phyloP scores from a whole-genome alignment of 2,888 invertebrate genomes.

The Cryptocephalus moraei region DNA sequence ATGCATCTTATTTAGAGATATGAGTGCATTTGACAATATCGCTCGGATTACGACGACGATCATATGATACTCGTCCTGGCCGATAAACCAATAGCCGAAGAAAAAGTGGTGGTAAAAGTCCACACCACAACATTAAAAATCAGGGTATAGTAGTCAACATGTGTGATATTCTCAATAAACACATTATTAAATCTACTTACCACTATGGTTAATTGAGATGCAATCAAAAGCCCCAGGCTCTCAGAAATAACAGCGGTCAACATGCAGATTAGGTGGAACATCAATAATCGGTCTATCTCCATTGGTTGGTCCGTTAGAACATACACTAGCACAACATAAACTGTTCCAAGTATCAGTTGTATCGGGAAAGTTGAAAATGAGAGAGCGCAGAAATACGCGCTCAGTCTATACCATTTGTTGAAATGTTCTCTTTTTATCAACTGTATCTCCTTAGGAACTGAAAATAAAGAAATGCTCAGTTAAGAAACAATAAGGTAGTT shows the following conservation, averaged over 20 bases:
- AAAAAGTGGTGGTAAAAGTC: no score
- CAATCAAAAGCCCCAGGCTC: conserved; percentile 65
- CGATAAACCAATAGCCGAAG: no score
- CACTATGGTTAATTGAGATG: conserved; percentile 63
- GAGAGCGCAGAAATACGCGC: conserved; percentile 68
- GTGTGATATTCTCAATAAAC: no score
- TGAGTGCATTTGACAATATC: no score
- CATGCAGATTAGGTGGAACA: conserved; percentile 61
- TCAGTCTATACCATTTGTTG: conserved; percentile 74
- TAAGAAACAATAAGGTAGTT: background rate
- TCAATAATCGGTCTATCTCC: conserved; percentile 53
- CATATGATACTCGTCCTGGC: no score
- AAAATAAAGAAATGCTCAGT: conserved; percentile 18
- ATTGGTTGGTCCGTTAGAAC: conserved; percentile 66
- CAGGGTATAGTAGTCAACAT: no score
- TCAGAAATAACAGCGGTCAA: conserved; percentile 68
- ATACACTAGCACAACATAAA: conserved; percentile 64
- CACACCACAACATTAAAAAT: no score
- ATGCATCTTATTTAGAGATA: no score
- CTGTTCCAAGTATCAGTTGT: conserved; percentile 55
- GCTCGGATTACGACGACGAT: no score
- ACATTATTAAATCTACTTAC: conserved; percentile 44
- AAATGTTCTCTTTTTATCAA: conserved; percentile 73
- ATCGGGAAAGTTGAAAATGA: conserved; percentile 61
- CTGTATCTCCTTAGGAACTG: conserved; percentile 71